These are phyloP conservation scores for Crioceris asparagi DNA, from an alignment of 2,888 invertebrate genomes.

Conservation along the genomic window DNA sequence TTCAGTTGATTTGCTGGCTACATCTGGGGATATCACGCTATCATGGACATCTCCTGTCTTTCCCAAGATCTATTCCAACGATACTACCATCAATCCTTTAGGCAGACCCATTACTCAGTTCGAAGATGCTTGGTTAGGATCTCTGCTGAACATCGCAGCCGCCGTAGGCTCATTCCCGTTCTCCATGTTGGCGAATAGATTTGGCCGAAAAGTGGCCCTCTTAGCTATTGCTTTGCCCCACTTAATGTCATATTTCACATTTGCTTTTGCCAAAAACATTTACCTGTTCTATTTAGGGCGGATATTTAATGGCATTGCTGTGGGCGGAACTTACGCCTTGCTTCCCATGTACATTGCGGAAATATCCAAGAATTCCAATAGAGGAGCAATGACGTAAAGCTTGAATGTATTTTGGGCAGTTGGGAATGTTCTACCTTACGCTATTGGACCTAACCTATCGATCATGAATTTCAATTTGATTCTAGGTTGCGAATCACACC, in stretches of 20 bases:
- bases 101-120: slow-evolving; percentile 26
- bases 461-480: slow-evolving; percentile 51
- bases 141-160: slow-evolving; percentile 39
- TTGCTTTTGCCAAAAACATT: slow-evolving; percentile 19
- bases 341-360: slow-evolving; percentile 80
- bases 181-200: slow-evolving; percentile 50
- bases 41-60: slow-evolving; percentile 26
- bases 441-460: slow-evolving; percentile 56
- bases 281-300: slow-evolving; percentile 33
- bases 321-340: slow-evolving; percentile 59
- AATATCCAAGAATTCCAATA: slow-evolving; percentile 60
- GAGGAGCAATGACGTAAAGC: slow-evolving; percentile 57
- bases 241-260: slow-evolving; percentile 18
- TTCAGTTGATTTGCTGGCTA: slow-evolving; percentile 25
- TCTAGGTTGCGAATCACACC: slow-evolving; percentile 37
- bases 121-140: slow-evolving; percentile 44
- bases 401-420: slow-evolving; percentile 60
- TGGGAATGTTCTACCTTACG: slow-evolving; percentile 59
- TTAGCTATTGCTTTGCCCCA: slow-evolving; percentile 38
- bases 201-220: slow-evolving; percentile 58
- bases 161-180: slow-evolving; percentile 54
- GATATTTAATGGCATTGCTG: slow-evolving; percentile 47
- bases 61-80: slow-evolving; percentile 23
- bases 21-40: slow-evolving; percentile 22
- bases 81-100: slow-evolving; percentile 30